A percentile compares a stretch with the other conserved stretches of the same genome.
These are phyloP conservation scores for Agelastica alni DNA, from an alignment of 2,888 invertebrate species.

Conservation along the genomic window DNA sequence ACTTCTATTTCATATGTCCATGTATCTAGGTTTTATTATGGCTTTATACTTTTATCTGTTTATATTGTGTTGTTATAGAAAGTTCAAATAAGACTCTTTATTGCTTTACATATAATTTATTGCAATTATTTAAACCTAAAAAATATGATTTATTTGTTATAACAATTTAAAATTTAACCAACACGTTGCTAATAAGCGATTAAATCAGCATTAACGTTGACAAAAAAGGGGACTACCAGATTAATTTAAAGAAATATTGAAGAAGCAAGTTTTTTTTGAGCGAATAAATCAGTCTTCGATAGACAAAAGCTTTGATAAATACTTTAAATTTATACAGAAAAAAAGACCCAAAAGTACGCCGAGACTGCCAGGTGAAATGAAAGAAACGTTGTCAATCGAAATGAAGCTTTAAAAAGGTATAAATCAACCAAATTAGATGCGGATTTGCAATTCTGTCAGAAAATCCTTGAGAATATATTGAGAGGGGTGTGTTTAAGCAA, in stretches of 20 bases:
- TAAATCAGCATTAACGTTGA: background rate
- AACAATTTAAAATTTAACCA: too few species aligned
- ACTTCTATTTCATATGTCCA: too few species aligned
- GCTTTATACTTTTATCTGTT: too few species aligned
- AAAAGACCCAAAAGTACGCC: conserved; percentile 5
- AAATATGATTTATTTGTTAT: too few species aligned
- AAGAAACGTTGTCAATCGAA: conserved; percentile 19
- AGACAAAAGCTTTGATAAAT: conserved; percentile 16
- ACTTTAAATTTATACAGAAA: conserved; percentile 16
- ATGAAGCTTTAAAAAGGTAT: conserved; percentile 21
- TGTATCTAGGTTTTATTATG: too few species aligned
- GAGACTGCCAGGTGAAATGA: conserved; percentile 21
- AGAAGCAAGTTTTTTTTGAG: conserved; percentile 3
- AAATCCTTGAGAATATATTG: conserved; percentile 11
- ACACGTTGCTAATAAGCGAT: conserved; percentile 1
- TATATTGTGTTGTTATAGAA: too few species aligned
- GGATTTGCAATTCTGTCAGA: conserved; percentile 15
- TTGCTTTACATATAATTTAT: too few species aligned
- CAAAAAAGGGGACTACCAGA: too few species aligned
- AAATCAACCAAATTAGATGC: conserved; percentile 23
- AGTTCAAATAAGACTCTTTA: too few species aligned
- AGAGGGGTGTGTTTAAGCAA: background rate
- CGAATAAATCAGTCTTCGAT: conserved; percentile 13
- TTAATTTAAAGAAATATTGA: conserved; percentile 15
- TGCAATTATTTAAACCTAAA: too few species aligned